phyloP scores from a whole-genome alignment of 2,113 vertebrate species.

The Nothocercus julius region DNA sequence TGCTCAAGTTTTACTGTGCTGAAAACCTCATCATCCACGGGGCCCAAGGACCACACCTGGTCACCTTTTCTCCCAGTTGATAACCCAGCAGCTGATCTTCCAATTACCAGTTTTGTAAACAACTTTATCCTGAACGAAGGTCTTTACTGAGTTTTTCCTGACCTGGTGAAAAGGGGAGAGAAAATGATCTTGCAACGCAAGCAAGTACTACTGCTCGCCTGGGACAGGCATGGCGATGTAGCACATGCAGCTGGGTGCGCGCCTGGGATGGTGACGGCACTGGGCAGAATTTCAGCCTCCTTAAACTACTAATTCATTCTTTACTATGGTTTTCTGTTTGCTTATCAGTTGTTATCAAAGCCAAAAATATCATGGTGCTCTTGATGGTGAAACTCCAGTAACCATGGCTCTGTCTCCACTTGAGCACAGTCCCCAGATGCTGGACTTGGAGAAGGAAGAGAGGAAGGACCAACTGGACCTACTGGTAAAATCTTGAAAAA shows the following conservation, averaged over 20 bases:
- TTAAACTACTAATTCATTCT: background rate
- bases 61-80: background rate
- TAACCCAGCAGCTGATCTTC: background rate
- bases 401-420: background rate
- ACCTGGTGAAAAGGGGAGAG: background rate
- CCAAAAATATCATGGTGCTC: background rate
- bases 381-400: background rate
- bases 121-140: background rate
- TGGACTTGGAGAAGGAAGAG: background rate
- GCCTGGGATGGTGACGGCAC: background rate
- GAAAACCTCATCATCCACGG: background rate
- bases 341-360: background rate
- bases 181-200: background rate
- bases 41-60: background rate
- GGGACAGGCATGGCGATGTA: background rate
- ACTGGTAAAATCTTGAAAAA: background rate
- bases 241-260: rapidly evolving
- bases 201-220: background rate
- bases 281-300: background rate
- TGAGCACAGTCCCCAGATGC: background rate
- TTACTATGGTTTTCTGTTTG: background rate
- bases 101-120: background rate
- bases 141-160: background rate
- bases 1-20: background rate
- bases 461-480: background rate